Evolutionary conservation across 2,113 vertebrate genomes (phyloP), one percentile per base, ranked within the genome.

Genomic region (Melanerpes formicivorus): DNA sequence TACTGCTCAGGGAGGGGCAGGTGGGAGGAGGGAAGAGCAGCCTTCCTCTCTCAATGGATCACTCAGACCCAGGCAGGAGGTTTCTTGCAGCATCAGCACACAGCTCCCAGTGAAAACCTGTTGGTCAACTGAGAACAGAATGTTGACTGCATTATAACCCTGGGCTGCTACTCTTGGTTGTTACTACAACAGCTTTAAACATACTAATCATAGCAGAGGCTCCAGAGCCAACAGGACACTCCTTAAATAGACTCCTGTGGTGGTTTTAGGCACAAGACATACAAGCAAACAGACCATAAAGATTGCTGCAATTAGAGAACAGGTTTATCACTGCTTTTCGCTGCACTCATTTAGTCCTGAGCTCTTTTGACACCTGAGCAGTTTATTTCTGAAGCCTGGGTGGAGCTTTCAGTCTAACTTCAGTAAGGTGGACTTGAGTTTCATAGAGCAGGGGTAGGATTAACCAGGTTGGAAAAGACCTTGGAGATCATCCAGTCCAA

Each of bases 1-100:
- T 40, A 40, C 40, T 40, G 30, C 22, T 62, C 1, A 0, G 1
- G 3, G 21, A 14, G 10, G 59, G 10, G 9, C 7, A 64, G 21
- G 25, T 42, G 18, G 17, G 18, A 27, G 16, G 18, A 56, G 55
- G n/a, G 67, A 22, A 55, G 25, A 25, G 62, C 0, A 22, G 21
- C 25, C 15, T 29, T 52, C 63, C 44, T 25, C 30, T 12, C 23
- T 11, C 1, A 1, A 29, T 10, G 29, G 46, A 83, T 37, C 6
- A 1, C 40, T 54, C 2, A 4, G 21, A 32, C 62, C 25, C 30
- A 76, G 11, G 26, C 55, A 46, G 29, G 26, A 77, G 34, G 46
- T 73, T 30, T 75, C 67, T 42, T 70, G 40, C n/a, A 87, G 63
- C 4, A 37, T 16, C 22, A 54, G 22, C 27, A 32, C 72, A 32